These are phyloP conservation scores for Cassiopea xamachana DNA, from an alignment of 30 jellyfish, hydroid and myxozoan species.

Conservation along the genomic window DNA sequence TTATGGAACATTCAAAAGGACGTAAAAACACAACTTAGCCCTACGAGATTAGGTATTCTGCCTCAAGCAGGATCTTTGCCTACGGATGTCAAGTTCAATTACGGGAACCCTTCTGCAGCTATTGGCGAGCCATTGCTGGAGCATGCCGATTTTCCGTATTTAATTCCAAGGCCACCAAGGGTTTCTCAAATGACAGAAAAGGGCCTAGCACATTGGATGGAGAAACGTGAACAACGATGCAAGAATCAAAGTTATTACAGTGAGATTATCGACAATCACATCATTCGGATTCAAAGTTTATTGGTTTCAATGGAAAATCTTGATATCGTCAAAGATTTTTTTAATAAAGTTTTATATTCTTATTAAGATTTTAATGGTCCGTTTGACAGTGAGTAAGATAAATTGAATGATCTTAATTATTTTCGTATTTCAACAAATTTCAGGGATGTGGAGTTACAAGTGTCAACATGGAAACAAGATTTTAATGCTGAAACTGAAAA, in stretches of 20 bases:
- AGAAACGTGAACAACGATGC: conserved; percentile 20
- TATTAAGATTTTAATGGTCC: conserved; percentile 25
- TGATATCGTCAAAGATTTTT: conserved; percentile 10
- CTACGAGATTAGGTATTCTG: no score
- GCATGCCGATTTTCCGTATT: no score
- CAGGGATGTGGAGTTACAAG: conserved; percentile 13
- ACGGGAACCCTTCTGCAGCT: no score
- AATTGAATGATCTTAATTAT: background rate
- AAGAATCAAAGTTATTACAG: conserved; percentile 36
- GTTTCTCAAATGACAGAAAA: conserved; percentile 36
- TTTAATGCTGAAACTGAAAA: conserved; percentile 15
- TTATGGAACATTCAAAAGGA: no score
- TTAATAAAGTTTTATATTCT: conserved; percentile 28
- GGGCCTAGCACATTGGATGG: conserved; percentile 32
- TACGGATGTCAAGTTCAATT: no score
- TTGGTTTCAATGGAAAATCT: conserved; percentile 19
- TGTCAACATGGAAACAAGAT: conserved; percentile 20
- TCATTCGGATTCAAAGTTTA: conserved; percentile 13
- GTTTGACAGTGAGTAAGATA: conserved; percentile 31
- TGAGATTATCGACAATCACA: conserved; percentile 10
- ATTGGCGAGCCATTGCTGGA: no score
- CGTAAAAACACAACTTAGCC: no score
- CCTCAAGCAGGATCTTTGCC: no score
- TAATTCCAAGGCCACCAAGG: conserved; percentile 14
- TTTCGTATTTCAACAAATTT: background rate